Evolutionary conservation across 2,888 invertebrate genomes (phyloP), one percentile per base, ranked within the genome.

Genomic region (Mellilla xanthometata): DNA sequence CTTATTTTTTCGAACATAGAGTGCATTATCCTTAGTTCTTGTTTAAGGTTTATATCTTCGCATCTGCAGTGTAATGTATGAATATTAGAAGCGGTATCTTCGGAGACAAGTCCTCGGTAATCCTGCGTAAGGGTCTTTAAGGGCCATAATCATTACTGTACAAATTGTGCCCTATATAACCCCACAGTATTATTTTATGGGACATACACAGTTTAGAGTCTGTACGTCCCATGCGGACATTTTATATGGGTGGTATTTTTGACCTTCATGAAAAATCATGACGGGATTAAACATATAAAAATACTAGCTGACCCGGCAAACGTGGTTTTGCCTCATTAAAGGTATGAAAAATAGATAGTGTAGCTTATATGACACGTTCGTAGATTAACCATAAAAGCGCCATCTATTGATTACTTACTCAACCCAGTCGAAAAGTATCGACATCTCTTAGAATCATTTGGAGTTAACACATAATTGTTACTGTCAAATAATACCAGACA

Each of bases 61-160:
- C 46, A 47, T 52, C 40, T 50, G 50, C 26, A 35, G 41, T 35
- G 44, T 54, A 51, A 52, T 43, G 39, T 52, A 58, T 55, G 56
- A 69, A 65, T 67, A 62, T 69, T 64, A 68, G 55, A 62, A 49
- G 36, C 51, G 43, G 52, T 67, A 68, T 67, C 68, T 57, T 65
- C 59, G 51, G 55, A 50, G 48, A 33, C 49, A 54, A 56, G 56
- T 57, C 49, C 54, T 43, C 39, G 51, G 50, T 65, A 58, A 64
- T 57, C 55, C 57, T 11, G 47, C 56, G 57, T 62, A 58, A 67
- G 56, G 67, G 56, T 45, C 58, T 59, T 43, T 51, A 48, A 39
- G 31, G 36, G 60, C 61, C 55, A 72, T 72, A 68, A 72, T 63
- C 74, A 67, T 73, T 72, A 71, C 50, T 49, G 46, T 56, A 62